Conservation (phyloP, 2,888 invertebrate genomes). For the Operophtera brumata region DNA sequence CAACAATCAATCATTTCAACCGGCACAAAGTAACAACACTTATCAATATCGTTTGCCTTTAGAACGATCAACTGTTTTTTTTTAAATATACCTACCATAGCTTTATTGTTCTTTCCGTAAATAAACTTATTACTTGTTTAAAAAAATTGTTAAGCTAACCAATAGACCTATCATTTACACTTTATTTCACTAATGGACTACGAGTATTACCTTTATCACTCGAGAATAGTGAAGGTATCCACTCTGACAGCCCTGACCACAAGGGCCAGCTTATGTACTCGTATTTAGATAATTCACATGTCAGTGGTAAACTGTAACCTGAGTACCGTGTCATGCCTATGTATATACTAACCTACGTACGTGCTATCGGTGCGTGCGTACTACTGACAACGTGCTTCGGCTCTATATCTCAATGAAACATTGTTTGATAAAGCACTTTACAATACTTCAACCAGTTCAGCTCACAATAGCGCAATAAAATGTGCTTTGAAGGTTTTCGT, state of each 20-base stretch:
- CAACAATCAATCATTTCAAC: too few species aligned
- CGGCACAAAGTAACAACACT: too few species aligned
- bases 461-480: background rate
- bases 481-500: background rate
- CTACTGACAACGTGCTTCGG: constrained; percentile 19
- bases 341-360: constrained; percentile 9
- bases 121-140: too few species aligned
- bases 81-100: too few species aligned
- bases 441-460: background rate
- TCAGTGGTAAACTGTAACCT: constrained; percentile 44
- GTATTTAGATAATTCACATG: constrained; percentile 46
- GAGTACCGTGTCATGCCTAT: constrained; percentile 36
- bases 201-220: background rate
- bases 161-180: too few species aligned
- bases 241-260: constrained; percentile 28
- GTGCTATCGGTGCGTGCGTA: constrained; percentile 19
- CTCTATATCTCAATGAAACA: constrained; percentile 9
- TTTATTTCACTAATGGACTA: background rate
- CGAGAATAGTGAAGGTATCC: background rate
- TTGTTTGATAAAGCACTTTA: constrained; percentile 6
- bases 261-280: constrained; percentile 30
- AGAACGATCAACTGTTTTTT: too few species aligned
- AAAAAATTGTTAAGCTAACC: too few species aligned
- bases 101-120: too few species aligned
- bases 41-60: too few species aligned